Evolutionary conservation across 1,140 invertebrate species (phyloP).

Genomic region (Vollenhovia emeryi): DNA sequence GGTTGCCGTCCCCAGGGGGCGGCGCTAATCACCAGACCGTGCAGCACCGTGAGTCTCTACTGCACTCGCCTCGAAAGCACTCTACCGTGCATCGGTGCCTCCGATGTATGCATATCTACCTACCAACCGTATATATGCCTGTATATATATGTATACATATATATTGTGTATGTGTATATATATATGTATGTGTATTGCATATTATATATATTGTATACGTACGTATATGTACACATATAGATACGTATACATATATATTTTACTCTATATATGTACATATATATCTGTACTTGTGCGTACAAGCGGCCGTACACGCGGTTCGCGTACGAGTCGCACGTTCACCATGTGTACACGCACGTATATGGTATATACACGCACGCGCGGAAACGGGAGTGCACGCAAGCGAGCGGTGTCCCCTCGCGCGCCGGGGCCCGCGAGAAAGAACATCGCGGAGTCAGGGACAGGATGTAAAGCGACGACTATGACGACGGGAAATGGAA

Average conservation of each 20-base stretch:
- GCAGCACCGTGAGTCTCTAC: constrained; percentile 75
- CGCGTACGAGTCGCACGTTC: not conserved
- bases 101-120: constrained; percentile 62
- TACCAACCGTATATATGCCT: constrained; percentile 25
- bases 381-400: constrained; percentile 37
- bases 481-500: constrained; percentile 74
- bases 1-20: constrained; percentile 84
- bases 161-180: constrained; percentile 28
- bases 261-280: not conserved
- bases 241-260: not conserved
- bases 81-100: constrained; percentile 77
- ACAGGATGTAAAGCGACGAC: constrained; percentile 75
- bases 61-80: constrained; percentile 82
- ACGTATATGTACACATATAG: not conserved
- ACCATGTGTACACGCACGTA: not conserved
- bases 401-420: constrained; percentile 34
- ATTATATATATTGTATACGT: constrained; percentile 38
- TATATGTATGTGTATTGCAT: too few relatives aligned
- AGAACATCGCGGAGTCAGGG: constrained; percentile 56
- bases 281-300: not conserved
- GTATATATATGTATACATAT: not conserved
- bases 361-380: constrained; percentile 3
- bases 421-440: constrained; percentile 45
- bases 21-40: constrained; percentile 85
- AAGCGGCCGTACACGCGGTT: not conserved